Evolutionary conservation across 1,140 invertebrate species (phyloP).

Genomic region (Neodiprion fabricii): DNA sequence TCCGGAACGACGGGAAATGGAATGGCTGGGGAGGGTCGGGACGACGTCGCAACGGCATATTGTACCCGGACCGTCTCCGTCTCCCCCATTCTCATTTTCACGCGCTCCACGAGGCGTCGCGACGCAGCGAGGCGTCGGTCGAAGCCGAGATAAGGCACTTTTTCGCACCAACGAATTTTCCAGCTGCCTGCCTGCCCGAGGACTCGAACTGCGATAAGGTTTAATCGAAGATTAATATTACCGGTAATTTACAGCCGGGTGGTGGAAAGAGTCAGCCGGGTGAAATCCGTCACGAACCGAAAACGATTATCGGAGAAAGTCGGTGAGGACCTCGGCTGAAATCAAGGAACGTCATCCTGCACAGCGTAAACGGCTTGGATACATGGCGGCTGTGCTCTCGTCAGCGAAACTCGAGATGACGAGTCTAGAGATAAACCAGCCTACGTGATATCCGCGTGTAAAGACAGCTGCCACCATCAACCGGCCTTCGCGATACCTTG

Average conservation of each 20-base stretch:
- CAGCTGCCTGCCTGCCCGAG: neutral
- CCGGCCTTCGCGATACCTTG: neutral
- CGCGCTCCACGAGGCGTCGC: neutral
- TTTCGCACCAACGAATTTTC: constrained; percentile 7
- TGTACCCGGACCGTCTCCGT: neutral
- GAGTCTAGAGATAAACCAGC: neutral
- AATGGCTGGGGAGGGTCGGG: neutral
- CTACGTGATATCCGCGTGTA: too few species aligned
- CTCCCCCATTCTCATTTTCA: constrained; percentile 7
- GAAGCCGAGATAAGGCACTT: neutral
- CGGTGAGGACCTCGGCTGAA: too few species aligned
- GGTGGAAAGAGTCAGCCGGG: too few species aligned
- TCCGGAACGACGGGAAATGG: neutral
- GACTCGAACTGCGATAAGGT: constrained; percentile 5
- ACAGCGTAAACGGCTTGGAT: too few species aligned
- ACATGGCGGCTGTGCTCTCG: neutral
- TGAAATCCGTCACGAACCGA: neutral
- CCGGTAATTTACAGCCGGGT: neutral
- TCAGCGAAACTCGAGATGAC: constrained; percentile 4
- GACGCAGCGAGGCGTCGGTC: neutral
- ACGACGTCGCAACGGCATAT: neutral
- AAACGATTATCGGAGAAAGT: neutral
- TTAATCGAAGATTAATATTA: constrained; percentile 5
- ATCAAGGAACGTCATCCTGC: too few species aligned
- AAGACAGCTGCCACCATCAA: neutral